Evolutionary conservation across 2,888 invertebrate genomes (phyloP).

Genomic region (Salpingus planirostris): DNA sequence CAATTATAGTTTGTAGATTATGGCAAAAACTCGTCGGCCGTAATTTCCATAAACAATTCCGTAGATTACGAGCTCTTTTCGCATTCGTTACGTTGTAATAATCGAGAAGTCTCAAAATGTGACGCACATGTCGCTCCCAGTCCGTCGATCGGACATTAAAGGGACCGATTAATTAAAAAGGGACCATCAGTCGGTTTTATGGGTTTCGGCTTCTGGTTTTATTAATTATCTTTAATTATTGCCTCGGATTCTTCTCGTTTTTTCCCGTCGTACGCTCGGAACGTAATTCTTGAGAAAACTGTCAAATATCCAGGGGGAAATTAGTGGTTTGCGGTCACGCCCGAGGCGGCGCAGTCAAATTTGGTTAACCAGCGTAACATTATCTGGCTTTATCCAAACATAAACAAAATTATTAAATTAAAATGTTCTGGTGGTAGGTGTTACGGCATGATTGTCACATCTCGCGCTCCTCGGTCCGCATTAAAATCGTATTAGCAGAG

Average conservation of each 20-base stretch:
- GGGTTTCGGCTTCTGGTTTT: no score
- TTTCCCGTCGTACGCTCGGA: no score
- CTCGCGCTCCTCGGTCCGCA: no score
- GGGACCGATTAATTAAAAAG: no score
- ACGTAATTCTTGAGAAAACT: no score
- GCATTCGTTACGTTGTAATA: background rate
- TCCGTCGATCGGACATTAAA: no score
- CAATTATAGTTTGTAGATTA: conserved; percentile 23
- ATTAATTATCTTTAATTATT: no score
- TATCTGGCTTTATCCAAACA: conserved; percentile 29
- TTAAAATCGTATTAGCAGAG: conserved; percentile 41
- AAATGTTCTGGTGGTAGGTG: conserved; percentile 41
- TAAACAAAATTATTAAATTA: conserved; percentile 41
- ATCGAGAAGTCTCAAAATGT: no score
- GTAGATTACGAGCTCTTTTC: conserved; percentile 11
- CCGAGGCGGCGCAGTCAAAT: conserved; percentile 26
- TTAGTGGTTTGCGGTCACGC: conserved; percentile 21
- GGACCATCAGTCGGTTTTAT: no score
- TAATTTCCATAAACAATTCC: conserved; percentile 24
- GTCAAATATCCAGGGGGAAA: conserved; percentile 9
- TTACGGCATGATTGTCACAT: conserved; percentile 42
- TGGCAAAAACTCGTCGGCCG: conserved; percentile 21
- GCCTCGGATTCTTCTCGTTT: no score
- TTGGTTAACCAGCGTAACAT: conserved; percentile 31
- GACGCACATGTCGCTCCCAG: no score